Evolutionary conservation across 2,797 vertebrate species (phyloP).

Genomic region (Paramormyrops hopkinsi): DNA sequence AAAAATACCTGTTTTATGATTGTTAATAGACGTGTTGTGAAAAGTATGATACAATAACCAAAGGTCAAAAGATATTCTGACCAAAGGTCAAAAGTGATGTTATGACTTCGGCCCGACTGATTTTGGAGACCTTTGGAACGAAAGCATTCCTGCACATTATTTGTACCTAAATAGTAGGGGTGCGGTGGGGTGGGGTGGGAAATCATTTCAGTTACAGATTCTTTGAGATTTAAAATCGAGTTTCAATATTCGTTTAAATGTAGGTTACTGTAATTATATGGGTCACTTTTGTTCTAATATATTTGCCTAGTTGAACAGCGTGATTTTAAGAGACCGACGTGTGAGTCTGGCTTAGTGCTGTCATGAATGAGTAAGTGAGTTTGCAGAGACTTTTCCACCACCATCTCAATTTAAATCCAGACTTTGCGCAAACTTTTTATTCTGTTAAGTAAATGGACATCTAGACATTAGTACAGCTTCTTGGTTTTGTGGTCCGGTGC

Average conservation of each 20-base stretch:
- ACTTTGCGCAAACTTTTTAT: not conserved
- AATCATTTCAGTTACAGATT: not conserved
- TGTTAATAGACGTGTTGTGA: not conserved
- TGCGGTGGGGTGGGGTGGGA: not conserved
- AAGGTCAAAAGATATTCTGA: not conserved
- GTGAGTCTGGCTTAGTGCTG: not conserved
- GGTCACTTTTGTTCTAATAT: not conserved
- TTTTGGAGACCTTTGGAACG: not conserved
- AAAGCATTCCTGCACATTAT: not conserved
- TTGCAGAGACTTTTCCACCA: not conserved
- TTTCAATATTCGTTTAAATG: not conserved
- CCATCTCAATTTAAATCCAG: not conserved
- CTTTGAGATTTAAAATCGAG: not conserved
- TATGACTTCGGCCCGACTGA: not conserved
- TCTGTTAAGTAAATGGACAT: not conserved
- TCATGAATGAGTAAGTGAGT: not conserved
- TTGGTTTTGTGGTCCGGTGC: not conserved
- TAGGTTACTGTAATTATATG: not conserved
- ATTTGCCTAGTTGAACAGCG: not conserved
- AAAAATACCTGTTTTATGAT: not conserved
- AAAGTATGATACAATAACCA: not conserved
- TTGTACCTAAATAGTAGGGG: not conserved
- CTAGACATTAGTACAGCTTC: not conserved
- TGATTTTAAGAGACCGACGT: not conserved
- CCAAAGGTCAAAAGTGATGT: not conserved